Evolutionary conservation across 2,888 invertebrate genomes (phyloP), one percentile per base, ranked within the genome.

Genomic region (Cantharis lateralis): DNA sequence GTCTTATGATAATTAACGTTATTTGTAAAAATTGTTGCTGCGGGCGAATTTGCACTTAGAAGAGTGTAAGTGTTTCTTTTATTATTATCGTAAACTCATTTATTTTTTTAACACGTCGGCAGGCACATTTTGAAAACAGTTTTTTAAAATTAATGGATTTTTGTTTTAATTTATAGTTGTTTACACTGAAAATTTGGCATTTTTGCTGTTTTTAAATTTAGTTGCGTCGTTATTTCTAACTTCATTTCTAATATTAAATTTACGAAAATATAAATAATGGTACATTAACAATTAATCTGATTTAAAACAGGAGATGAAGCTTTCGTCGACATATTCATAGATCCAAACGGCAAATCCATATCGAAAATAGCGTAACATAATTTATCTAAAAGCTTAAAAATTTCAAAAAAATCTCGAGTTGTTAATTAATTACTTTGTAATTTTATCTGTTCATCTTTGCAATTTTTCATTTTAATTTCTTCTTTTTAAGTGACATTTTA

Each of bases 21-120:
- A 72, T 72, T 66, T 48, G 32, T 48, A 72, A 62, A 72, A 72
- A 72, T 72, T 64, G 72, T 48, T n/a, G 64, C 72, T 66, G 28
- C 66, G 72, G 72, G 72, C 61, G 20, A 66, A 72, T 72, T 72
- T 72, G 61, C 66, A 61, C 66, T 66, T 66, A 20, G 72, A 24
- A 20, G n/a, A n/a, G 15, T 64, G 72, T 28, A 63, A 66, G 32
- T 66, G 20, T 66, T 66, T 61, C 26, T 72, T 32, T 72, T 72
- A 66, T 48, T 28, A 16, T n/a, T 66, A 66, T 24, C 72, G 24
- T 48, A 66, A 66, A 72, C 66, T 24, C 66, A 48, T 61, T 66
- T 66, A n/a, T 66, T 71, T 71, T 62, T 62, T 48, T n/a, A 48
- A 48, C 48, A 48, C 48, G n/a, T 48, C 48, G 13, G n/a, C 48